Evolutionary conservation across 2,888 invertebrate species (phyloP).

Genomic region (Eristalis intricaria): DNA sequence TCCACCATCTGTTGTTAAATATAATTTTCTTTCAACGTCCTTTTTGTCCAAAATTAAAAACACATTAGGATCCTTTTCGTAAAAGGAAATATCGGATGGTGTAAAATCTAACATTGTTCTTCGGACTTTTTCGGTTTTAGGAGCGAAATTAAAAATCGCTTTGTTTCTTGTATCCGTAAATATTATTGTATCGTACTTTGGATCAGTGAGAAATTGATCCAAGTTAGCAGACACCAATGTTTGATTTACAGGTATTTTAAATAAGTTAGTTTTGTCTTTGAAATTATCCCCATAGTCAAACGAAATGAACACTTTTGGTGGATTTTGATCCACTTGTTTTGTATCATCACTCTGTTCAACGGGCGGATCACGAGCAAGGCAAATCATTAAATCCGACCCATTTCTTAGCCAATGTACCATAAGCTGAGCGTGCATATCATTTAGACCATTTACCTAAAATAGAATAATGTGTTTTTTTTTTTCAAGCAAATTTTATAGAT

Average conservation of each 20-base stretch:
- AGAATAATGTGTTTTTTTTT: background rate
- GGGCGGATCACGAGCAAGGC: conserved; percentile 89
- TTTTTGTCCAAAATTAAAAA: conserved; percentile 90
- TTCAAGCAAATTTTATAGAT: too few species aligned
- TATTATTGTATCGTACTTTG: conserved; percentile 89
- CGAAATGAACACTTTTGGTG: conserved; percentile 88
- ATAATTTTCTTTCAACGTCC: conserved; percentile 86
- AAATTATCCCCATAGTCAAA: conserved; percentile 93
- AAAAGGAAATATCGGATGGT: conserved; percentile 90
- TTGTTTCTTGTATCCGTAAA: conserved; percentile 91
- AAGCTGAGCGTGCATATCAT: conserved; percentile 93
- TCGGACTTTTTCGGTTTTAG: conserved; percentile 87
- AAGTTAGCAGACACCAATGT: conserved; percentile 86
- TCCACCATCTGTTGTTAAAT: conserved; percentile 89
- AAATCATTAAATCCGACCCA: conserved; percentile 92
- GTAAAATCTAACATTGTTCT: conserved; percentile 86
- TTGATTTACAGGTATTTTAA: conserved; percentile 83
- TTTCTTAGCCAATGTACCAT: conserved; percentile 97
- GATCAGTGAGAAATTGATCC: conserved; percentile 93
- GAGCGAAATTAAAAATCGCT: conserved; percentile 88
- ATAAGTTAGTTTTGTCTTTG: conserved; percentile 87
- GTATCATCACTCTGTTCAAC: conserved; percentile 78
- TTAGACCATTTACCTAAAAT: conserved; percentile 87
- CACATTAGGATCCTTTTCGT: conserved; percentile 86
- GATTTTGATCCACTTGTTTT: conserved; percentile 84